phyloP scores from a whole-genome alignment of 2,797 vertebrate species.

The Podargus strigoides region DNA sequence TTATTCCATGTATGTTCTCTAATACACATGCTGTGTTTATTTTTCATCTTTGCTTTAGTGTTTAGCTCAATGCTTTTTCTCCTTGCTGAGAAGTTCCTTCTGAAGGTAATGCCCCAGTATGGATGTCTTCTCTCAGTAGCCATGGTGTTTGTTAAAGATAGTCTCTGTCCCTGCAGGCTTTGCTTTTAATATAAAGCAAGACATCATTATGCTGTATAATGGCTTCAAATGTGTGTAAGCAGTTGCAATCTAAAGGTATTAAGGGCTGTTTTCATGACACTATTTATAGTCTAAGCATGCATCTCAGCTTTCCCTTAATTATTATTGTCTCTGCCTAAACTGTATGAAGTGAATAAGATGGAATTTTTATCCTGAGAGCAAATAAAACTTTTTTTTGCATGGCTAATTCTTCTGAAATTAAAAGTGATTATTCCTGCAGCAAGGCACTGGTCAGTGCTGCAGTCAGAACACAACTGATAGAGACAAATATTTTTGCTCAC shows the following conservation, averaged over 20 bases:
- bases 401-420: background rate
- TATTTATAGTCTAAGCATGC: background rate
- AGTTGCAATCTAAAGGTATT: background rate
- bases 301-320: background rate
- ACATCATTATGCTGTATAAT: background rate
- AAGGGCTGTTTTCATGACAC: background rate
- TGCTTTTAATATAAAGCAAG: background rate
- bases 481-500: background rate
- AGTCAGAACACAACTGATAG: background rate
- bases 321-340: background rate
- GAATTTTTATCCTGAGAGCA: background rate
- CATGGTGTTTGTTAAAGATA: background rate
- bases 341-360: background rate
- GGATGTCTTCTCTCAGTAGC: background rate
- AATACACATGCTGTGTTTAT: background rate
- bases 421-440: background rate
- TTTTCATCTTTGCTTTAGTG: background rate
- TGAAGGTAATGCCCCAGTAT: background rate
- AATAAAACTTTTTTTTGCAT: background rate
- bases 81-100: background rate
- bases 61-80: background rate
- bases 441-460: background rate
- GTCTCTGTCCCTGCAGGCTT: background rate
- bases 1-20: background rate
- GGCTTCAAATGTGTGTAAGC: background rate